Conservation (phyloP, 2,888 invertebrate species). For the Gasteruption jaculator region DNA sequence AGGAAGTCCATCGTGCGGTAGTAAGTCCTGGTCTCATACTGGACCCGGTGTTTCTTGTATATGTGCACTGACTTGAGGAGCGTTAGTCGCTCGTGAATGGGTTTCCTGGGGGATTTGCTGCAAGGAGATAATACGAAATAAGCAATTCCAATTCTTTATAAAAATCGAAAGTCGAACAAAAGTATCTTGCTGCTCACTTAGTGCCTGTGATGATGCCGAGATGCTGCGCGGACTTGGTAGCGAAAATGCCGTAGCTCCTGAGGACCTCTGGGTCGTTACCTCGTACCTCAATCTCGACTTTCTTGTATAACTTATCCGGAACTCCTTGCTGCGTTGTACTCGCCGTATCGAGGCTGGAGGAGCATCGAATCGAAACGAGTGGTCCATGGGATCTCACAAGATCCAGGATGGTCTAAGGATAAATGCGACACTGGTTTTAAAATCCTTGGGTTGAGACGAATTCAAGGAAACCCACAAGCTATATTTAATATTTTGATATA, state of each 20-base stretch:
- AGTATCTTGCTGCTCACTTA: constrained; percentile 40
- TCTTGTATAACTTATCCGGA: constrained; percentile 75
- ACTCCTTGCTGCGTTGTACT: too few species aligned
- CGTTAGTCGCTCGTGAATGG: constrained; percentile 72
- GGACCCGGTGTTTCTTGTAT: constrained; percentile 89
- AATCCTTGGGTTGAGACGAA: too few species aligned
- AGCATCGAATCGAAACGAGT: too few species aligned
- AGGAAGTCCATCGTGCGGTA: constrained; percentile 79
- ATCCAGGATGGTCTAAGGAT: too few species aligned
- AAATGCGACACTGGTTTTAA: too few species aligned
- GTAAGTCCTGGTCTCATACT: constrained; percentile 94
- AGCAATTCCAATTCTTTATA: neutral
- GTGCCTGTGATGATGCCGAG: constrained; percentile 73
- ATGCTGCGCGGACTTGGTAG: constrained; percentile 73
- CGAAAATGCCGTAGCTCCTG: constrained; percentile 83
- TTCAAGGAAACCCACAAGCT: too few species aligned
- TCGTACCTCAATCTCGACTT: constrained; percentile 79
- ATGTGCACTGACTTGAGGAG: constrained; percentile 85
- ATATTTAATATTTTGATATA: too few species aligned
- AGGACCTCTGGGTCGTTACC: constrained; percentile 86
- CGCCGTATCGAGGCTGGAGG: too few species aligned
- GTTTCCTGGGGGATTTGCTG: constrained; percentile 72
- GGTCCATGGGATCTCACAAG: too few species aligned
- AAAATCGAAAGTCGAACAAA: neutral
- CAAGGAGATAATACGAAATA: constrained; percentile 35